Percentiles rank a stretch among this genome's conserved stretches.
Evolutionary conservation across 92 coral and sea anemone genomes (phyloP).

Genomic region (Phenganax subtilis): DNA sequence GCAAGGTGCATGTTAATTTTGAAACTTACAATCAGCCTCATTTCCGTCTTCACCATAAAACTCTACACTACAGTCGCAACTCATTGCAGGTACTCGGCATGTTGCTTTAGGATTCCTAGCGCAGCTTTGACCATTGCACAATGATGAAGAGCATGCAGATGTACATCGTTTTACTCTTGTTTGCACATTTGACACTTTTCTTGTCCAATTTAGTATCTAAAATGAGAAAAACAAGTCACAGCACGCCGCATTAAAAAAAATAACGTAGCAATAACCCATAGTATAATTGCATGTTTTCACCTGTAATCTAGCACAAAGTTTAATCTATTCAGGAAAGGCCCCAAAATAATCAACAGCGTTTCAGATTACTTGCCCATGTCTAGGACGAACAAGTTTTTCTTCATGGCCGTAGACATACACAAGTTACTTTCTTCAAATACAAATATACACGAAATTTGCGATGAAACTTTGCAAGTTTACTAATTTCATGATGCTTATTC

Average conservation of each 20-base stretch:
- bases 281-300: too few species aligned
- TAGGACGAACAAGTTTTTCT: too few species aligned
- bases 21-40: conserved; percentile 62
- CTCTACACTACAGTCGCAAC: conserved; percentile 62
- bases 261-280: not conserved
- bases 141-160: conserved; percentile 48
- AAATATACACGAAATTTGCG: too few species aligned
- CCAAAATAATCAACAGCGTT: too few species aligned
- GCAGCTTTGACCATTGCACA: conserved; percentile 55
- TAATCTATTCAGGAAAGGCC: too few species aligned
- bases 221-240: not conserved
- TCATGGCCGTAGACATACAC: too few species aligned
- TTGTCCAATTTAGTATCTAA: not conserved
- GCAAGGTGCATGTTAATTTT: not conserved
- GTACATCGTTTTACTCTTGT: conserved; percentile 45
- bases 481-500: too few species aligned
- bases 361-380: too few species aligned
- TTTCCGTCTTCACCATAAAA: conserved; percentile 61
- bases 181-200: conserved; percentile 43
- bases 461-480: too few species aligned
- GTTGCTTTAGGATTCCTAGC: conserved; percentile 63
- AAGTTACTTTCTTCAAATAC: too few species aligned
- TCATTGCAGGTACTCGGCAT: conserved; percentile 67
- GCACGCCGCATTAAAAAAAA: not conserved
- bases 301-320: too few species aligned